Conservation (phyloP, 2,888 invertebrate genomes). For the Autographa gamma region DNA sequence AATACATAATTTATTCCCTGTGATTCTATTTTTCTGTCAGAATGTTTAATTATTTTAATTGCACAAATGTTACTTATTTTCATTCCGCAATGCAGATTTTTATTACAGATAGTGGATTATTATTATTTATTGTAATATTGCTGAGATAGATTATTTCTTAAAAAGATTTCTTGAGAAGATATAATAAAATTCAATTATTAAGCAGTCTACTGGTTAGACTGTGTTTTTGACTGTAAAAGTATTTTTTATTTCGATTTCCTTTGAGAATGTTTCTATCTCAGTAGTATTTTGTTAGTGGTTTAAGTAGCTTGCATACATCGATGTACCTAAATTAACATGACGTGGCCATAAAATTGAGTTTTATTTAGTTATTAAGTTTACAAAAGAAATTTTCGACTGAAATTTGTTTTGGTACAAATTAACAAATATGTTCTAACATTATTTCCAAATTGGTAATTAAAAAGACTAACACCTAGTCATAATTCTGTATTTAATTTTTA, state of each 20-base stretch:
- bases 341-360: constrained; percentile 70
- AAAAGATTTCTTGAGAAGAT: background rate
- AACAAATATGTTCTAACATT: constrained; percentile 46
- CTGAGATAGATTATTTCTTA: constrained; percentile 8
- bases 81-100: constrained; percentile 57
- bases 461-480: constrained; percentile 79
- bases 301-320: constrained; percentile 24
- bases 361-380: constrained; percentile 57
- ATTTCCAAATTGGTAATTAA: constrained; percentile 53
- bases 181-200: too few relatives aligned
- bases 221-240: background rate
- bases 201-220: background rate
- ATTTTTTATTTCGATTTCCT: background rate
- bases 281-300: constrained; percentile 24
- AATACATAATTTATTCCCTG: constrained; percentile 19
- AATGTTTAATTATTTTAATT: constrained; percentile 7
- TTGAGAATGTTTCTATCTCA: constrained; percentile 13
- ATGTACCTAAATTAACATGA: constrained; percentile 66
- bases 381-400: constrained; percentile 6
- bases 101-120: constrained; percentile 32
- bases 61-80: constrained; percentile 45
- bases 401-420: constrained; percentile 51
- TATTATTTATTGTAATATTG: constrained; percentile 19
- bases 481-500: constrained; percentile 41
- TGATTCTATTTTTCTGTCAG: constrained; percentile 26